Evolutionary conservation across 2,888 invertebrate species (phyloP).

Genomic region (Kuschelorhynchus macadamiae): DNA sequence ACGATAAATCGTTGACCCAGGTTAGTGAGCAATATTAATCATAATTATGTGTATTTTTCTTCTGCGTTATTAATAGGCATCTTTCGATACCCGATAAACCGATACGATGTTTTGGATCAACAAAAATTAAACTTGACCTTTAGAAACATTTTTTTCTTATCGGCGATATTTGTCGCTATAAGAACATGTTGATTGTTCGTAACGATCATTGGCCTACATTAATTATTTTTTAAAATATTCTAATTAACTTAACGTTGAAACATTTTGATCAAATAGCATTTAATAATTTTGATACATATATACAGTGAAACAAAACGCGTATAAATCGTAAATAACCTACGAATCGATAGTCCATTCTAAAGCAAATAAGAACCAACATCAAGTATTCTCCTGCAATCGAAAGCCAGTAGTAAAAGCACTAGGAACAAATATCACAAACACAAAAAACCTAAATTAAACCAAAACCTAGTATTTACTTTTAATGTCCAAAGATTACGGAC

Average conservation of each 20-base stretch:
- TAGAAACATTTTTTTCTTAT: not conserved
- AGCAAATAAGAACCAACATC: too few relatives aligned
- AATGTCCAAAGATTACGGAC: slow-evolving; percentile 12
- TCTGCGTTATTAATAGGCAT: slow-evolving; percentile 19
- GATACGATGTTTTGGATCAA: slow-evolving; percentile 19
- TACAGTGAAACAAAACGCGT: too few relatives aligned
- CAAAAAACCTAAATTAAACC: not conserved
- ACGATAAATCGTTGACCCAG: slow-evolving; percentile 45
- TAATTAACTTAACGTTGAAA: too few relatives aligned
- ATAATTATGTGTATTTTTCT: slow-evolving; percentile 31
- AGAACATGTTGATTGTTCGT: too few relatives aligned
- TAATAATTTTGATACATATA: too few relatives aligned
- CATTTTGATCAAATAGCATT: too few relatives aligned
- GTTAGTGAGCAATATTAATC: slow-evolving; percentile 41
- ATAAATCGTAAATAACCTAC: too few relatives aligned
- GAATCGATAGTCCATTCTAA: too few relatives aligned
- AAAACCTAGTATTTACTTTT: slow-evolving; percentile 3
- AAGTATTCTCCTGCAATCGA: too few relatives aligned
- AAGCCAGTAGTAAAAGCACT: too few relatives aligned
- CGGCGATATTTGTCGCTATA: too few relatives aligned
- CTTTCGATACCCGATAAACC: slow-evolving; percentile 24
- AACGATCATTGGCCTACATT: not conserved
- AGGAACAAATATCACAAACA: too few relatives aligned
- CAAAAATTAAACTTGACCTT: slow-evolving; percentile 42
- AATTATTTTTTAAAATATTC: not conserved